Percentiles rank a stretch among this genome's conserved stretches.
Evolutionary conservation across 2,888 invertebrate species (phyloP).

Genomic region (Oasisia sp.): DNA sequence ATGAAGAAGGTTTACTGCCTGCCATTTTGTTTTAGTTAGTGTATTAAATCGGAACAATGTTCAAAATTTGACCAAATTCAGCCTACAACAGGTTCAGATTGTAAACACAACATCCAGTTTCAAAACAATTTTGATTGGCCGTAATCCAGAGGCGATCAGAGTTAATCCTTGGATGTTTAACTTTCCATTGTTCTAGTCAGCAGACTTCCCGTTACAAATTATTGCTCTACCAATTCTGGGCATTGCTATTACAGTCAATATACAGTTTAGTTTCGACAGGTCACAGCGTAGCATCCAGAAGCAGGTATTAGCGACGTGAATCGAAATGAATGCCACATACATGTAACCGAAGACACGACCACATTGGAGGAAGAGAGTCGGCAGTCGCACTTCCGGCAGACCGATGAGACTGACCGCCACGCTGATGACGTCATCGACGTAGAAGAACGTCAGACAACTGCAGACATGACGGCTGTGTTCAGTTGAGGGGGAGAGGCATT

Average conservation of each 20-base stretch:
- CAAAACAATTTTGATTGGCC: too few relatives aligned
- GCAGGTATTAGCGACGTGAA: background rate
- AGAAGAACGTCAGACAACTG: background rate
- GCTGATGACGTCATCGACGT: constrained; percentile 18
- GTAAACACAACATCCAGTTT: too few relatives aligned
- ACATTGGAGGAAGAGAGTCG: background rate
- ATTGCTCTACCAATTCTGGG: background rate
- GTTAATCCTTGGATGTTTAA: too few relatives aligned
- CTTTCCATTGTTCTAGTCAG: too few relatives aligned
- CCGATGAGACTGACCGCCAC: background rate
- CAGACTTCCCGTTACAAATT: too few relatives aligned
- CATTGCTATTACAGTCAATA: background rate
- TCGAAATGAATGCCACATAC: background rate
- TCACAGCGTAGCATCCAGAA: background rate
- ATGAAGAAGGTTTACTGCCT: too few relatives aligned
- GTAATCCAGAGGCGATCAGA: too few relatives aligned
- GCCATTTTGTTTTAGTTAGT: too few relatives aligned
- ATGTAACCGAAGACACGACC: background rate
- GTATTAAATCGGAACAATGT: too few relatives aligned
- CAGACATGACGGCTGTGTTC: background rate
- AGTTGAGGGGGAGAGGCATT: too few relatives aligned
- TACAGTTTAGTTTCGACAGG: background rate
- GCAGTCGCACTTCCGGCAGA: background rate
- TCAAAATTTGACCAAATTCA: too few relatives aligned
- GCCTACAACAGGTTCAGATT: too few relatives aligned